Evolutionary conservation across 1,140 invertebrate genomes (phyloP).

Genomic region (Apis dorsata): DNA sequence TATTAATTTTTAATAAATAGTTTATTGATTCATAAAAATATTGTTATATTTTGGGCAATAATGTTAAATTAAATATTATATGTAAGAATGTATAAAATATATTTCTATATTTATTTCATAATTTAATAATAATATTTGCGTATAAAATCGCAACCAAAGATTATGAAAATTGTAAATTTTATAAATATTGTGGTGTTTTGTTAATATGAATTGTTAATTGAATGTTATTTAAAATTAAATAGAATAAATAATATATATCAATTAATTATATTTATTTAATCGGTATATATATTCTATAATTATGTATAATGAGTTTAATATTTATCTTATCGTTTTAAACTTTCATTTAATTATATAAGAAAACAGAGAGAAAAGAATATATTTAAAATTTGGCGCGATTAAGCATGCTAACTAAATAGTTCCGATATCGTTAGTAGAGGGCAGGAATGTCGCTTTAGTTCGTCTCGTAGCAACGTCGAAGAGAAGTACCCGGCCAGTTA

Average conservation of each 20-base stretch:
- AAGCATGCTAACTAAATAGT: not conserved
- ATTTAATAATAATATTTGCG: conserved; percentile 15
- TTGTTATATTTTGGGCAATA: not conserved
- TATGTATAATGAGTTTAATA: too few species aligned
- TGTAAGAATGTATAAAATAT: not conserved
- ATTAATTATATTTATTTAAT: not conserved
- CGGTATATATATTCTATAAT: not conserved
- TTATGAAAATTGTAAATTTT: conserved; percentile 18
- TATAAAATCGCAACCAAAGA: conserved; percentile 42
- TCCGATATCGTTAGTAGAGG: conserved; percentile 6
- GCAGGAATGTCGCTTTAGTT: not conserved
- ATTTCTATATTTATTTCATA: conserved; percentile 41
- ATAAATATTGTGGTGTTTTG: conserved; percentile 17
- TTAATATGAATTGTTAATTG: not conserved
- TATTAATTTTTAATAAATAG: not conserved
- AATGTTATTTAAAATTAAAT: conserved; percentile 22
- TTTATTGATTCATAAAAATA: not conserved
- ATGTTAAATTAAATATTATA: not conserved
- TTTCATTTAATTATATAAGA: not conserved
- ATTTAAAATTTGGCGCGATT: conserved; percentile 24
- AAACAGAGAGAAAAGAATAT: not conserved
- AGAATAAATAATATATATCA: not conserved
- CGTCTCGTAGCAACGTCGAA: conserved; percentile 40
- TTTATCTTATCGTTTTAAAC: not conserved
- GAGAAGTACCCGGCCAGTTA: conserved; percentile 26